Base-by-base conservation (phyloP, 2,888 invertebrate species). In the Tolmerus cingulatus region DNA sequence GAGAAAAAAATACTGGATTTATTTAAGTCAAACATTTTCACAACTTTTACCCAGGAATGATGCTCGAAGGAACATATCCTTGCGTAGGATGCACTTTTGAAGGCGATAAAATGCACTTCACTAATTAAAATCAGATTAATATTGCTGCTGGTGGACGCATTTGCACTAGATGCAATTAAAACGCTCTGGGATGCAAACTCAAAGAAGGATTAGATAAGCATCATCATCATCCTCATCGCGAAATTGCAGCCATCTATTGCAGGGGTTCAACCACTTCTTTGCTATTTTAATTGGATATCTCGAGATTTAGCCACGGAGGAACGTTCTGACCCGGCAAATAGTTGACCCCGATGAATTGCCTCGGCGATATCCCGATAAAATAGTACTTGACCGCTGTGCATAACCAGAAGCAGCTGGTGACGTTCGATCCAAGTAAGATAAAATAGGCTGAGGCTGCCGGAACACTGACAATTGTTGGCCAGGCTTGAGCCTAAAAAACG, bases 281-380 rank as follows among this genome's bases (percentile, higher is more conserved):
- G 81, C 81, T 55, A 51, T 81, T 46, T 81, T 81, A 81, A 81
- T 81, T 81, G 81, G 51, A 81, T 81, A 55, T 55, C 30, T 81
- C 23, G 81, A 81, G 81, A 81, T 81, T 81, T 81, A 43, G 27
- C 43, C 23, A 30, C 51, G 14, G 81, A 81, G 81, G 30, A 51
- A 46, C 27, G 55, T 55, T 76, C 43, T 81, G 81, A 81, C 46
- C 81, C 55, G 27, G 30, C 51, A 81, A 81, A 81, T 51, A 81
- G 51, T 51, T 55, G 55, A 46, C 81, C 81, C 51, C 51, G 23
- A 51, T 81, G 81, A 27, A 81, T 40, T 27, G 76, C 40, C 37
- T 34, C 40, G n/a, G 19, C 76, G 76, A 76, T 76, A 76, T 34
- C 5, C 76, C 66, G 66, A 19, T 27, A 27, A 1, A 4, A 66